Percentiles rank a stretch among this genome's conserved stretches.
Conservation (phyloP, 2,888 invertebrate species). For the Philereme transversata region DNA sequence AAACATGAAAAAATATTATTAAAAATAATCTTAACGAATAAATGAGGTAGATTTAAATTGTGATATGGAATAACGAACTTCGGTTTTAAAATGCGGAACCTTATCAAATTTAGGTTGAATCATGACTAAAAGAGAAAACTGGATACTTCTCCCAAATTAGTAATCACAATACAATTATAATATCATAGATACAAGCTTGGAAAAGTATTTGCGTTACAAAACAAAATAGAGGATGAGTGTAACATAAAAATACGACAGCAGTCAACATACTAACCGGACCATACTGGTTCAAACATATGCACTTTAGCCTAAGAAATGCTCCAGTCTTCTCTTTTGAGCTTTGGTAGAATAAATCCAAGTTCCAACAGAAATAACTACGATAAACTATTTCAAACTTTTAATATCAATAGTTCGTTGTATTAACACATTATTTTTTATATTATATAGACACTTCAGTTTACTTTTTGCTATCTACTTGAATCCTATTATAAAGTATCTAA, state of each 20-base stretch:
- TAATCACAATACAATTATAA: not conserved
- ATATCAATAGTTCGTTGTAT: conserved; percentile 75
- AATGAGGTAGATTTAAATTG: conserved; percentile 82
- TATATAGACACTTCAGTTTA: conserved; percentile 37
- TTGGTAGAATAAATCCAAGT: conserved; percentile 26
- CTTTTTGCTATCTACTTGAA: conserved; percentile 67
- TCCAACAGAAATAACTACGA: conserved; percentile 32
- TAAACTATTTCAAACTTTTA: conserved; percentile 53
- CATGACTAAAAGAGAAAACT: conserved; percentile 23
- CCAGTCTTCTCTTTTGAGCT: conserved; percentile 31
- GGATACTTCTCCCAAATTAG: conserved; percentile 8
- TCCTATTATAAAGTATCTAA: conserved; percentile 59
- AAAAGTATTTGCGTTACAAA: not conserved
- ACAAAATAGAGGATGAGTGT: not conserved
- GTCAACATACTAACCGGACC: not conserved
- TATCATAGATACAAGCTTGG: not conserved
- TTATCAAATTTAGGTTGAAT: conserved; percentile 6
- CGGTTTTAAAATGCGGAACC: conserved; percentile 23
- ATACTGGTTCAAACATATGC: conserved; percentile 16
- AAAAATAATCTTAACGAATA: conserved; percentile 75
- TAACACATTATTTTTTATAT: conserved; percentile 61
- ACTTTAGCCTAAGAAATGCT: conserved; percentile 25
- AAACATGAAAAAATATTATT: conserved; percentile 65
- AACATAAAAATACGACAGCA: not conserved
- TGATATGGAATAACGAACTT: conserved; percentile 76